Percentiles rank a stretch among this genome's conserved stretches.
These are phyloP conservation scores for Drosophila bunnanda DNA, from an alignment of 2,888 invertebrate species.

Conservation along the genomic window DNA sequence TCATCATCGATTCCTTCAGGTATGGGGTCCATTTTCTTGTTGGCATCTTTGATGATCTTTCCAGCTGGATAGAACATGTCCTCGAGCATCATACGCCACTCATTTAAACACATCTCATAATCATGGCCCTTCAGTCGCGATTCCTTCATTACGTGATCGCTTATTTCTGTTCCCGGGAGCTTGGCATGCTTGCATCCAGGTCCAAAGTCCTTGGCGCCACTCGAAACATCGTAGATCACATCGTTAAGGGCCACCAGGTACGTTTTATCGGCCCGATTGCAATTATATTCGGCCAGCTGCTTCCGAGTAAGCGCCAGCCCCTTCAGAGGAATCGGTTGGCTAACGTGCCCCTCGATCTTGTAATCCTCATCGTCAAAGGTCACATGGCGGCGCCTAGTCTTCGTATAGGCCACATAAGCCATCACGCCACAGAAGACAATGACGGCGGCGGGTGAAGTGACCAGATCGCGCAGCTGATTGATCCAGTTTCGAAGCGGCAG, in stretches of 20 bases:
- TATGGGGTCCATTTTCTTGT: not conserved
- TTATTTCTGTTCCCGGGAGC: constrained; percentile 54
- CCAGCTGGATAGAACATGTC: constrained; percentile 53
- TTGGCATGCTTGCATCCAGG: constrained; percentile 33
- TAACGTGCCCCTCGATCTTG: constrained; percentile 12
- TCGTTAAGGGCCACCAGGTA: constrained; percentile 47
- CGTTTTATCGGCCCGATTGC: not conserved
- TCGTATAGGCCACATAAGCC: constrained; percentile 38
- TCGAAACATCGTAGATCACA: constrained; percentile 58
- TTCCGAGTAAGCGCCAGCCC: constrained; percentile 24
- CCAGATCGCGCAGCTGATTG: constrained; percentile 38
- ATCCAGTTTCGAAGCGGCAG: constrained; percentile 25
- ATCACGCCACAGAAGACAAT: constrained; percentile 19
- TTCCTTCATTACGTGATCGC: constrained; percentile 13
- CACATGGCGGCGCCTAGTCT: constrained; percentile 17
- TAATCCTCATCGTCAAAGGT: constrained; percentile 66
- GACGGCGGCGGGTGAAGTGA: constrained; percentile 46
- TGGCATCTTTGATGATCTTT: not conserved
- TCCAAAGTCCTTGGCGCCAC: constrained; percentile 49
- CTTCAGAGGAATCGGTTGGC: constrained; percentile 24
- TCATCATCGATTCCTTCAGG: not conserved
- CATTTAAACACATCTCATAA: not conserved
- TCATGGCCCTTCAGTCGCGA: not conserved
- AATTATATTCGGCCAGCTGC: constrained; percentile 34
- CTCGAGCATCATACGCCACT: constrained; percentile 48